phyloP scores from a whole-genome alignment of 2,888 invertebrate genomes.

The Spodoptera littoralis region DNA sequence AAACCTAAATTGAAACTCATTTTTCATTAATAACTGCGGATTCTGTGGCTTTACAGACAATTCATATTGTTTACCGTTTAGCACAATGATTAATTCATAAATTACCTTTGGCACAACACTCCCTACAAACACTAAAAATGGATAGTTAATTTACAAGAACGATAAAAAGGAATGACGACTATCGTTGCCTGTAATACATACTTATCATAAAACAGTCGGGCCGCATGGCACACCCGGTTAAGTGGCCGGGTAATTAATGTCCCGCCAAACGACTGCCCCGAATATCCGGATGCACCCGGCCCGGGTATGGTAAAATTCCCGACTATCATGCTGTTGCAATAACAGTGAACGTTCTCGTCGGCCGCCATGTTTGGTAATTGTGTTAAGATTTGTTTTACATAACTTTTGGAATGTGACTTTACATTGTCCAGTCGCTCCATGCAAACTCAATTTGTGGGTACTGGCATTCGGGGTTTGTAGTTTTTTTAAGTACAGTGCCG shows the following conservation, averaged over 20 bases:
- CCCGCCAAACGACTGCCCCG: constrained; percentile 71
- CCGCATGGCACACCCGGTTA: constrained; percentile 66
- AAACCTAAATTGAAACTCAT: no score
- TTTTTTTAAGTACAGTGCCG: no score
- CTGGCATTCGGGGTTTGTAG: no score
- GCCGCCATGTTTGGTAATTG: constrained; percentile 36
- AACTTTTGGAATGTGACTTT: constrained; percentile 14
- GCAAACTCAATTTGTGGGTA: no score
- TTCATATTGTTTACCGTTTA: no score
- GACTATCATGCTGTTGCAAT: constrained; percentile 53
- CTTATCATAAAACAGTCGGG: constrained; percentile 58
- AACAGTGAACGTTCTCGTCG: constrained; percentile 42
- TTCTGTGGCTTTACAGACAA: no score
- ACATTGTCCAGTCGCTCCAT: neutral
- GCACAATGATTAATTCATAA: no score
- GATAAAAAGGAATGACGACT: constrained; percentile 49
- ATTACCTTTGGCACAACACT: neutral
- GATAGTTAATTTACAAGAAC: constrained; percentile 41
- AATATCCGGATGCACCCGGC: constrained; percentile 67
- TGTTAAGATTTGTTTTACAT: constrained; percentile 44
- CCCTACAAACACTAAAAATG: constrained; percentile 20
- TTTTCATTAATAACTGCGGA: no score
- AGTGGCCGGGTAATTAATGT: constrained; percentile 79
- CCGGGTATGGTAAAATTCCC: constrained; percentile 65
- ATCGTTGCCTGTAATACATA: constrained; percentile 42